Base-by-base conservation (phyloP, 2,113 vertebrate species). In the Phyllostomus hastatus region DNA sequence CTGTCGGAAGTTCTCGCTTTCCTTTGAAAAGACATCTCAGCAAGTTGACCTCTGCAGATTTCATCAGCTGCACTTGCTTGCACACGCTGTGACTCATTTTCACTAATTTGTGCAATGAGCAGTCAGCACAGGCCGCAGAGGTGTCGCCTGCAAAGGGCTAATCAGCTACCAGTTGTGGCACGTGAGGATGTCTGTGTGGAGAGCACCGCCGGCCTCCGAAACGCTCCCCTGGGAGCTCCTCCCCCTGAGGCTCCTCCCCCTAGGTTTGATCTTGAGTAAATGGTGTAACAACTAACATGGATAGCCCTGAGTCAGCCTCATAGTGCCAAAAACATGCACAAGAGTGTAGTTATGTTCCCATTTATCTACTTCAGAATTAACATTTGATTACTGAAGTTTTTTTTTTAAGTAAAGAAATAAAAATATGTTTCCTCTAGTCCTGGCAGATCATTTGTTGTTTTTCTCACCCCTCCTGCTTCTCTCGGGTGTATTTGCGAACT, bases 331-430 rank as follows among this genome's bases (percentile, higher is more conserved):
- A 94, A 33, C 38, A 48, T 79, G 43, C 26, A 92, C 46, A 54
- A 69, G 54, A 96, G 46, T 87, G 11, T 73, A 79, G 41, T 86
- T 95, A 28, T 93, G 97, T 97, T 70, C 81, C 28, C 3, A 0
- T 97, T 98, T 97, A 52, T 98, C 94, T 97, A 3, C 70, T 96
- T 97, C 96, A 90, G 91, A 97, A 98, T 96, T 96, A 96, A 79
- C 94, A 95, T 73, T 96, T 79, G 70, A 94, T 96, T 98, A 97
- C 86, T 95, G 87, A 92, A 87, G 50, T 35, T 83, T 90, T 95
- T 96, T 35, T 50, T 89, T 91, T 41, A 73, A 92, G 52, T 31
- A 75, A 92, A 91, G 96, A 73, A 93, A 96, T 97, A 96, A 88
- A 96, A 96, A 86, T 26, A 1, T 75, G 64, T 96, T 98, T 97